A percentile compares a stretch with the other conserved stretches of the same genome.
Evolutionary conservation across 2,888 invertebrate genomes (phyloP).

Genomic region (Amaurobius ferox): DNA sequence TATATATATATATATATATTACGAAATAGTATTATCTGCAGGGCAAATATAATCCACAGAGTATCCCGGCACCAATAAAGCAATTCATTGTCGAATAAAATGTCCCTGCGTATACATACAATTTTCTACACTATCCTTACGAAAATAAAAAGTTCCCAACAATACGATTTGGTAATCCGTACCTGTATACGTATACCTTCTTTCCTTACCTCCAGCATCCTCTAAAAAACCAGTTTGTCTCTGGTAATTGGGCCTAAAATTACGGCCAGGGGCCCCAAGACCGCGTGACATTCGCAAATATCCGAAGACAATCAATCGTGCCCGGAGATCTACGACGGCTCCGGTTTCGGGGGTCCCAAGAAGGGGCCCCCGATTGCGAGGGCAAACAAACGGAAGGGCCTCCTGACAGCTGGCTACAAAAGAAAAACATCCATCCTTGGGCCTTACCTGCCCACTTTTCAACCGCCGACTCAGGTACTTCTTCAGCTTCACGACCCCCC

Average conservation of each 20-base stretch:
- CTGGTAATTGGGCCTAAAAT: background rate
- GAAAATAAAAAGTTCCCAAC: too few relatives aligned
- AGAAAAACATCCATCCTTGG: conserved; percentile 57
- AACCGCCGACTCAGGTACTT: background rate
- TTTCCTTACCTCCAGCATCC: too few relatives aligned
- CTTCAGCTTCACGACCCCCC: background rate
- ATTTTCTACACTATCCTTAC: too few relatives aligned
- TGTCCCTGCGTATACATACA: too few relatives aligned
- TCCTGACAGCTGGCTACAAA: conserved; percentile 64
- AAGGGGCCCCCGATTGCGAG: conserved; percentile 15
- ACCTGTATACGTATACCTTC: too few relatives aligned
- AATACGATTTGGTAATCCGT: too few relatives aligned
- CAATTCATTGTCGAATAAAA: too few relatives aligned
- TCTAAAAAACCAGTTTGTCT: background rate
- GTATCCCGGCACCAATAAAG: too few relatives aligned
- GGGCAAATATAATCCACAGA: too few relatives aligned
- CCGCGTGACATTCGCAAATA: background rate
- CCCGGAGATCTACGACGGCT: conserved; percentile 20
- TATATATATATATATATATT: too few relatives aligned
- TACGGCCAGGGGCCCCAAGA: background rate
- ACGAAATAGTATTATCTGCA: too few relatives aligned
- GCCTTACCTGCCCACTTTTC: conserved; percentile 46
- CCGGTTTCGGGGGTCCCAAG: conserved; percentile 31
- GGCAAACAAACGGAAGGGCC: conserved; percentile 64
- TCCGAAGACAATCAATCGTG: background rate